Base-by-base conservation (phyloP, 2,888 invertebrate genomes). In the Thecophora atra region DNA sequence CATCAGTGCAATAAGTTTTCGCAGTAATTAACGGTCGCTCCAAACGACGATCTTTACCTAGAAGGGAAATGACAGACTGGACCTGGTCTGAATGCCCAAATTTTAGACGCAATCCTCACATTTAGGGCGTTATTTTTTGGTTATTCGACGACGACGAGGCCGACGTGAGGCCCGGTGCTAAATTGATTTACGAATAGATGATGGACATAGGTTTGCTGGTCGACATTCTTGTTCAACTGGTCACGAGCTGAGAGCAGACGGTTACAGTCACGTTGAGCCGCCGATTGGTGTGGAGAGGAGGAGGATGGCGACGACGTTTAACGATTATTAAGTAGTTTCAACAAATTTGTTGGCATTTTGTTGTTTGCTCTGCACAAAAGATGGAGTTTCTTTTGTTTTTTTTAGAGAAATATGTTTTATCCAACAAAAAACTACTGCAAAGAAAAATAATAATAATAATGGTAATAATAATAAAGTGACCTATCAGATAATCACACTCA, bases 121-220 rank as follows among this genome's bases (percentile, higher is more conserved):
- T 62, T 70, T 70, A 63, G 70, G 70, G 70, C 70, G 70, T 70
- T 21, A 47, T 15, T 62, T 70, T 70, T 62, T 70, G 63, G 70
- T 26, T 51, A 62, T 37, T n/a, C 70, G 37, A 30, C 24, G 44
- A 60, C 8, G 26, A 42, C 37, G 13, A 1, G 24, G n/a, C n/a
- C 7, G 56, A 56, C 24, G 21, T 15, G 24, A 30, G 67, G 21
- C 7, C 47, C 24, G 26, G 64, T 17, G 44, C 26, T 64, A 17
- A 64, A 44, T 51, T 64, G 15, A 64, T 37, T 37, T 37, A 64
- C 47, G 47, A 37, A 37, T 37, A n/a, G 37, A 37, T 11, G 37
- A 37, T 37, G 37, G 37, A 37, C 11, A 11, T n/a, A 47, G 47
- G 13, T 17, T 15, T 15, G 47, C 13, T 47, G 47, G 47, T 5